Conservation (phyloP, 2,113 vertebrate species). For the Chamaea fasciata region DNA sequence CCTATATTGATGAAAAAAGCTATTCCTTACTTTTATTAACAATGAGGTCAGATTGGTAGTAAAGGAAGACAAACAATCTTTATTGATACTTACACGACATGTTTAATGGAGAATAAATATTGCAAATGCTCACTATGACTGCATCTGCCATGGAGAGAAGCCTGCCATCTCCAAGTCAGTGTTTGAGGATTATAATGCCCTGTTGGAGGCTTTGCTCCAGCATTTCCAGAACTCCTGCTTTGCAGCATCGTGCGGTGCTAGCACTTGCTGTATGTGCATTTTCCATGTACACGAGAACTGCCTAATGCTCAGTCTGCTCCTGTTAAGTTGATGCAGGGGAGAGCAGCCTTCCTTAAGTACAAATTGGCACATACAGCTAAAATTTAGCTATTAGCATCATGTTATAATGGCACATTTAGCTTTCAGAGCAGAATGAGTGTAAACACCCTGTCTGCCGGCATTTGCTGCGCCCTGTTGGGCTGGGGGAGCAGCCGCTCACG, state of each 20-base stretch:
- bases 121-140: neutral
- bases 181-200: neutral
- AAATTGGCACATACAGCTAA: neutral
- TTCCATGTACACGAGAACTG: neutral
- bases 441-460: neutral
- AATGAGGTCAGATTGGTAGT: neutral
- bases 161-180: neutral
- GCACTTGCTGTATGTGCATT: neutral
- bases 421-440: neutral
- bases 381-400: slow-evolving; percentile 18
- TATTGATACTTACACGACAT: neutral
- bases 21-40: slow-evolving; percentile 29
- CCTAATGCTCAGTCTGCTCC: neutral
- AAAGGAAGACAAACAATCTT: slow-evolving; percentile 18
- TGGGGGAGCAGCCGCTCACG: rapidly evolving
- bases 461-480: neutral
- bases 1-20: slow-evolving; percentile 1
- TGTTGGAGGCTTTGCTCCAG: neutral
- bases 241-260: neutral
- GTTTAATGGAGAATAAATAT: slow-evolving; percentile 41
- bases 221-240: neutral
- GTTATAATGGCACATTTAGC: slow-evolving; percentile 22
- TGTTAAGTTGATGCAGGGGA: neutral
- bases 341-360: neutral
- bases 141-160: neutral